These are phyloP conservation scores for Dermochelys coriacea DNA, from an alignment of 2,797 vertebrate species.

Conservation along the genomic window DNA sequence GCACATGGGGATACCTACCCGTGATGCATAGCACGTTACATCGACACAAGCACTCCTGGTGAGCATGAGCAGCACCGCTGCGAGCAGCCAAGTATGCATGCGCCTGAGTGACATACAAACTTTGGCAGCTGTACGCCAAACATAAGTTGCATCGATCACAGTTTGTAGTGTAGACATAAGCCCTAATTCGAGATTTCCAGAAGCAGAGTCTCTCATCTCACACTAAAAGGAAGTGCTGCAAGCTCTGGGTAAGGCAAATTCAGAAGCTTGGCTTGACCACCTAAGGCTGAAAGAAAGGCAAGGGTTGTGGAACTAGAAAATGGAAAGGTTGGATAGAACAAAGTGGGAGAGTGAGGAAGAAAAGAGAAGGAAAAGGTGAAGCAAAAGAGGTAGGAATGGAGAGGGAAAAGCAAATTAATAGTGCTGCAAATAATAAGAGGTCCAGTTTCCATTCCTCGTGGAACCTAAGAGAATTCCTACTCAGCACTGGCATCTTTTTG, in stretches of 20 bases:
- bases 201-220: conserved; percentile 74
- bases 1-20: background rate
- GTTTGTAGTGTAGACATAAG: background rate
- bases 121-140: background rate
- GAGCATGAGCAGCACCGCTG: background rate
- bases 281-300: conserved; percentile 73
- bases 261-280: conserved; percentile 69
- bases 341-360: conserved; percentile 24
- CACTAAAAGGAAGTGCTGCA: conserved; percentile 76
- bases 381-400: conserved; percentile 55
- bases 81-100: background rate
- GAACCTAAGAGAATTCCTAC: conserved; percentile 3
- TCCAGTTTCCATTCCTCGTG: conserved; percentile 28
- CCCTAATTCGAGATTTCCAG: conserved; percentile 76
- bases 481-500: background rate
- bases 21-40: background rate
- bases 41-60: background rate
- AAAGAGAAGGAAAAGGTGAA: conserved; percentile 28
- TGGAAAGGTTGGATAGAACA: conserved; percentile 37
- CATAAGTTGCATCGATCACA: background rate
- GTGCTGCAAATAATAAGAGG: conserved; percentile 13
- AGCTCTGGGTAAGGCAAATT: conserved; percentile 68
- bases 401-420: conserved; percentile 64
- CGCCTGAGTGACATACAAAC: background rate
- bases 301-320: conserved; percentile 59